Evolutionary conservation across 2,888 invertebrate genomes (phyloP).

Genomic region (Hedychridium roseum): DNA sequence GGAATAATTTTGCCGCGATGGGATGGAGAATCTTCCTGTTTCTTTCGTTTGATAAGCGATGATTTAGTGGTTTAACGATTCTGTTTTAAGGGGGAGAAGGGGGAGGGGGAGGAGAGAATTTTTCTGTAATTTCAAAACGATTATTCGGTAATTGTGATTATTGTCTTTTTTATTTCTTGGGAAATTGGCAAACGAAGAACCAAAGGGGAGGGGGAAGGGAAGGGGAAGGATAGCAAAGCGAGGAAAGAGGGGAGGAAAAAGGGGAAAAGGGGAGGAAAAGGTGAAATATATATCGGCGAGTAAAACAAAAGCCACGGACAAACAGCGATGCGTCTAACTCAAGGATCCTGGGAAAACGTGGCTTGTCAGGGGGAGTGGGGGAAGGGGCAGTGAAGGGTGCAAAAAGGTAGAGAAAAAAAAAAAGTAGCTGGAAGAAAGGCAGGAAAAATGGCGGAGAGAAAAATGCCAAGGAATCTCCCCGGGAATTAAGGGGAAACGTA

Average conservation of each 20-base stretch:
- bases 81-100: no score
- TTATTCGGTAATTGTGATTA: no score
- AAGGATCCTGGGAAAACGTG: conserved; percentile 33
- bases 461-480: no score
- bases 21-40: no score
- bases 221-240: not conserved
- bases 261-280: not conserved
- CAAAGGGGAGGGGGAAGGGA: not conserved
- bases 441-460: conserved; percentile 7
- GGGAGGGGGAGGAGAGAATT: no score
- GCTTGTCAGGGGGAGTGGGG: conserved; percentile 28
- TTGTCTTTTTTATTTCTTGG: no score
- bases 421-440: conserved; percentile 1
- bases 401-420: conserved; percentile 3
- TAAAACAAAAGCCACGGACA: conserved; percentile 58
- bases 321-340: conserved; percentile 60
- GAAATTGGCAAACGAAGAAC: no score
- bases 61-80: no score
- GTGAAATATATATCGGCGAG: conserved; percentile 54
- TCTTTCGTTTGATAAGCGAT: no score
- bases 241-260: conserved; percentile 1
- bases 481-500: no score
- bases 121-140: no score
- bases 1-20: no score
- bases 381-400: conserved; percentile 36